phyloP scores from a whole-genome alignment of 2,888 invertebrate species.

The Scaptomyza tumidula region DNA sequence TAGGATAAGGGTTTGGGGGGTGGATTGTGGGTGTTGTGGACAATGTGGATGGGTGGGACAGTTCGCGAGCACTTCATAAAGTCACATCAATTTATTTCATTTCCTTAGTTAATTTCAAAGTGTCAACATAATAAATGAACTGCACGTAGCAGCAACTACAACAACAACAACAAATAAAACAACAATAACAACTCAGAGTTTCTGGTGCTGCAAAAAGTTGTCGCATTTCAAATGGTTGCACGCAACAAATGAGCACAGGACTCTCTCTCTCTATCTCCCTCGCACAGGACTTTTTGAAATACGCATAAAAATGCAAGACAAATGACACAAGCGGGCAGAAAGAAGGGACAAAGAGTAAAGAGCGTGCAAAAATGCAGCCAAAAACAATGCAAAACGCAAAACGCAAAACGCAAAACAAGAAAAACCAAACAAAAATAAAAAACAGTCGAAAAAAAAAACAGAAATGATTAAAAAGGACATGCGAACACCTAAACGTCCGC shows the following conservation, averaged over 20 bases:
- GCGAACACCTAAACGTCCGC: slow-evolving; percentile 80
- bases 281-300: slow-evolving; percentile 73
- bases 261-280: slow-evolving; percentile 43
- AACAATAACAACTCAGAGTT: slow-evolving; percentile 52
- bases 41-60: slow-evolving; percentile 47
- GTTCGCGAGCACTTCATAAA: slow-evolving; percentile 77
- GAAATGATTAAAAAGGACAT: slow-evolving; percentile 79
- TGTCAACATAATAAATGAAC: slow-evolving; percentile 81
- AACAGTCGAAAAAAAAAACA: slow-evolving; percentile 4
- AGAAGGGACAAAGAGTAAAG: slow-evolving; percentile 42
- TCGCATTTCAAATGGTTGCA: slow-evolving; percentile 82
- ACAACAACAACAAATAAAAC: slow-evolving; percentile 25
- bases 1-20: not conserved
- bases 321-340: slow-evolving; percentile 56
- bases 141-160: slow-evolving; percentile 70
- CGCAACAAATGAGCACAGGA: slow-evolving; percentile 79
- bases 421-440: slow-evolving; percentile 14
- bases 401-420: no score
- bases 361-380: slow-evolving; percentile 76
- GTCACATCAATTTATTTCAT: slow-evolving; percentile 81
- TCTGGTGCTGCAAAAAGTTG: slow-evolving; percentile 70
- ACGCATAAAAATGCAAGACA: slow-evolving; percentile 82
- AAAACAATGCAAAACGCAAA: slow-evolving; percentile 69
- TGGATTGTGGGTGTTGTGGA: not conserved
- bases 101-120: slow-evolving; percentile 81